A percentile compares a stretch with the other conserved stretches of the same genome.
These are phyloP conservation scores for Rhegmatorhina hoffmannsi DNA, from an alignment of 2,113 vertebrate species.

Conservation along the genomic window DNA sequence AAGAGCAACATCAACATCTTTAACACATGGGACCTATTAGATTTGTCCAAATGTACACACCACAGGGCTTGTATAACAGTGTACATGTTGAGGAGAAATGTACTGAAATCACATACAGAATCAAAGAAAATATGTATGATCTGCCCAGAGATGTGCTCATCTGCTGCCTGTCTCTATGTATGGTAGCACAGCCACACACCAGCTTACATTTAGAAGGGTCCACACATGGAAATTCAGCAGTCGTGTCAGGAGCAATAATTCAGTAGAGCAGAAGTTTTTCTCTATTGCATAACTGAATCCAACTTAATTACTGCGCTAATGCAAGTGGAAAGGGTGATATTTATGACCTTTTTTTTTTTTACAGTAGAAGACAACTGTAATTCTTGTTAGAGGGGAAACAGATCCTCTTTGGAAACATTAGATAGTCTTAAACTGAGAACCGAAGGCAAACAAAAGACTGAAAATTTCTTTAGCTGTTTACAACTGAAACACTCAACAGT, in stretches of 20 bases:
- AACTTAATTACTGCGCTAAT: not conserved
- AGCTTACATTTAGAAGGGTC: not conserved
- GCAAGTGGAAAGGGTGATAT: not conserved
- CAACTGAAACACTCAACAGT: not conserved
- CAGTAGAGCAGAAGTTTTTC: not conserved
- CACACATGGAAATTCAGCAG: not conserved
- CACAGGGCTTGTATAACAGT: too few species aligned
- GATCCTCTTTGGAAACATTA: not conserved
- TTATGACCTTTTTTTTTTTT: not conserved
- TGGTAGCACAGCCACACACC: not conserved
- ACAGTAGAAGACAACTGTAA: not conserved
- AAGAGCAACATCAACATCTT: not conserved
- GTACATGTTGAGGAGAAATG: not conserved
- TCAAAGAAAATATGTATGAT: not conserved
- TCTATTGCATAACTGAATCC: not conserved
- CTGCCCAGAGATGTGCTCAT: not conserved
- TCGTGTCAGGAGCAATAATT: not conserved
- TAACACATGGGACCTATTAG: not conserved
- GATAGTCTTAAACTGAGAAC: not conserved
- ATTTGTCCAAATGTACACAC: not conserved
- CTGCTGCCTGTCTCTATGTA: not conserved
- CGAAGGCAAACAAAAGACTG: not conserved
- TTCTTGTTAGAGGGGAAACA: not conserved
- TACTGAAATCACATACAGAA: not conserved
- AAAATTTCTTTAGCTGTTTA: not conserved